A percentile compares a stretch with the other conserved stretches of the same genome.
These are phyloP conservation scores for Eilema griseolum DNA, from an alignment of 2,888 invertebrate genomes.

Conservation along the genomic window DNA sequence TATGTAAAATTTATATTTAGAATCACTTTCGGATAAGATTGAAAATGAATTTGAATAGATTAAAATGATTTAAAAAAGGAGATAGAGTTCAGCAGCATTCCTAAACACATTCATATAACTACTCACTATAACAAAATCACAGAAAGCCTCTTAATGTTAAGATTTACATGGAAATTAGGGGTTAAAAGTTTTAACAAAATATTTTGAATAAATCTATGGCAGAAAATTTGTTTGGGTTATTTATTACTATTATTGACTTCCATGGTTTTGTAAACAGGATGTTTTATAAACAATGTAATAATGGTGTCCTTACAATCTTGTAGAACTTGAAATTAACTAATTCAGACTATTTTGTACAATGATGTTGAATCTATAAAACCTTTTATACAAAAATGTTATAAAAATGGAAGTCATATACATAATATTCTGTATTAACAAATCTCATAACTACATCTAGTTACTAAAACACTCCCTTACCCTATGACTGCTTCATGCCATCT, in stretches of 20 bases:
- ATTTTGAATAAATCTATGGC: neutral
- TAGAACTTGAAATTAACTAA: neutral
- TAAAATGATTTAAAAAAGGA: neutral
- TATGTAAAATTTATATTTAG: neutral
- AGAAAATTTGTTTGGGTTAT: no score
- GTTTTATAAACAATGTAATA: neutral
- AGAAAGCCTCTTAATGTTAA: neutral
- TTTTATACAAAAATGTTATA: constrained; percentile 32
- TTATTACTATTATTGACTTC: neutral
- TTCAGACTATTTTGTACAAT: constrained; percentile 31
- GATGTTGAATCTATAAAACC: constrained; percentile 29
- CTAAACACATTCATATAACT: neutral
- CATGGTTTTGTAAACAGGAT: neutral
- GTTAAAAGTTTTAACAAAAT: neutral
- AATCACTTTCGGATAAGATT: neutral
- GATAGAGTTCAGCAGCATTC: neutral
- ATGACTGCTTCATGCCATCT: constrained; percentile 47
- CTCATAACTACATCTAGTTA: constrained; percentile 29
- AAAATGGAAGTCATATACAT: constrained; percentile 33
- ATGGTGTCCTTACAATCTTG: neutral
- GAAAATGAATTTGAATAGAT: neutral
- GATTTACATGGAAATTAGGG: neutral
- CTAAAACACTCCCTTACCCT: constrained; percentile 30
- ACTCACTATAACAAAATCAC: neutral
- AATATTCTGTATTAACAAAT: constrained; percentile 24